Evolutionary conservation across 2,113 vertebrate genomes (phyloP).

Genomic region (Furnarius figulus): DNA sequence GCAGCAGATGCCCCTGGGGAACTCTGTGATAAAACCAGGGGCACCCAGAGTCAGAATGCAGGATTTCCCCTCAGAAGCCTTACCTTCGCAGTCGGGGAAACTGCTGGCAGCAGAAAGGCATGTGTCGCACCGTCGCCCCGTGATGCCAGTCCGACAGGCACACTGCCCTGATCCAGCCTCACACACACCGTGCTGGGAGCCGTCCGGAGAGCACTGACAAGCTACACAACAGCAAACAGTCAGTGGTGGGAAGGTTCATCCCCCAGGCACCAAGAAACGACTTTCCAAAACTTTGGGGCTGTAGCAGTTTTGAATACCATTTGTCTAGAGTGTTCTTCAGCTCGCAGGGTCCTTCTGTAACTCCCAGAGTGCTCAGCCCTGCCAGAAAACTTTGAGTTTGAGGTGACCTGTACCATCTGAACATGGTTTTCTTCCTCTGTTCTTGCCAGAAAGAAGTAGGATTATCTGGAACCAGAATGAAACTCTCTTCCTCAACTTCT

Average conservation of each 20-base stretch:
- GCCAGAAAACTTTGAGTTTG: not conserved
- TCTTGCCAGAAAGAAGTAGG: not conserved
- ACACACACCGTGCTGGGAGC: constrained; percentile 76
- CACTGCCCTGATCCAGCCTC: constrained; percentile 80
- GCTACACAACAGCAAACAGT: constrained; percentile 61
- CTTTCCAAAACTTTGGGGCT: not conserved
- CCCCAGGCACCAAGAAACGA: not conserved
- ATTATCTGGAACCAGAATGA: not conserved
- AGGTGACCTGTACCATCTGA: not conserved
- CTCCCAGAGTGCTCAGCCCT: not conserved
- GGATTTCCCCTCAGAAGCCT: not conserved
- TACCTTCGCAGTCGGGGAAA: constrained; percentile 87
- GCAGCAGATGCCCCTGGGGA: not conserved
- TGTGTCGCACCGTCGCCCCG: constrained; percentile 80
- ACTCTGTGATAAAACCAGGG: not conserved
- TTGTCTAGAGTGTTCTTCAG: not conserved
- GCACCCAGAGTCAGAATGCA: not conserved
- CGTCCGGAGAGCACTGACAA: constrained; percentile 80
- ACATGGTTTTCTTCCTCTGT: not conserved
- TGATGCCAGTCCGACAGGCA: constrained; percentile 75
- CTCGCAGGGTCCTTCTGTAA: not conserved
- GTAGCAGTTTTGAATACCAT: not conserved
- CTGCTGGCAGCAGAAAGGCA: constrained; percentile 71
- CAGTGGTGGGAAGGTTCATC: not conserved
- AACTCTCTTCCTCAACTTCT: not conserved